These are phyloP conservation scores for Azemiops feae DNA, from an alignment of 2,113 vertebrate species.

Conservation along the genomic window DNA sequence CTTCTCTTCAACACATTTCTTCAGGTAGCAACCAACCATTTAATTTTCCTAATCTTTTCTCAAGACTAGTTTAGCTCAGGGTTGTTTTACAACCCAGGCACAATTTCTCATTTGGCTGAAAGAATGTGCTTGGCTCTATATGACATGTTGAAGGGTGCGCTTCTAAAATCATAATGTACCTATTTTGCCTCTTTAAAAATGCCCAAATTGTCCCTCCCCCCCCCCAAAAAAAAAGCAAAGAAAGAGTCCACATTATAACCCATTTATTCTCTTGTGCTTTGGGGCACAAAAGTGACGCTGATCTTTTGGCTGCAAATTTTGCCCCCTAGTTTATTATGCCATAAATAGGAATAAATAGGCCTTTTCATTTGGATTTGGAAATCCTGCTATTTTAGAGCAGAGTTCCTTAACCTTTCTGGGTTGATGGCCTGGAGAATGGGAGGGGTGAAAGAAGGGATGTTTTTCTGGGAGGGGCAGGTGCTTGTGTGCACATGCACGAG, in stretches of 20 bases:
- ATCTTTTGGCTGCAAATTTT: background rate
- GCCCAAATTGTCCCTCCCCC: background rate
- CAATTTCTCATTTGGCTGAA: background rate
- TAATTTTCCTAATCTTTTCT: background rate
- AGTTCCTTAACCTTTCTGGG: no score
- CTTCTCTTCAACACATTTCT: background rate
- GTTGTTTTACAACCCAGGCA: background rate
- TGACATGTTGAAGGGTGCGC: background rate
- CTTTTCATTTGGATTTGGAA: background rate
- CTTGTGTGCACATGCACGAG: no score
- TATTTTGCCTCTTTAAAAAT: background rate
- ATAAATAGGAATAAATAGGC: background rate
- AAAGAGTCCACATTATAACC: background rate
- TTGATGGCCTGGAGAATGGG: no score
- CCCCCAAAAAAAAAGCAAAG: background rate
- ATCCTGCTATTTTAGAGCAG: background rate
- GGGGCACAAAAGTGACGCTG: background rate
- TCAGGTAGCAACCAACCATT: background rate
- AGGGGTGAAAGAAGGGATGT: no score
- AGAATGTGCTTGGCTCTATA: background rate
- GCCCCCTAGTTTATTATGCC: background rate
- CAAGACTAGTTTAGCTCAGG: background rate
- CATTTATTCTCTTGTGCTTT: background rate
- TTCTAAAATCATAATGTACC: background rate
- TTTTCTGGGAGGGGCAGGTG: no score